phyloP scores from a whole-genome alignment of 2,797 vertebrate species.

The Periparus ater region DNA sequence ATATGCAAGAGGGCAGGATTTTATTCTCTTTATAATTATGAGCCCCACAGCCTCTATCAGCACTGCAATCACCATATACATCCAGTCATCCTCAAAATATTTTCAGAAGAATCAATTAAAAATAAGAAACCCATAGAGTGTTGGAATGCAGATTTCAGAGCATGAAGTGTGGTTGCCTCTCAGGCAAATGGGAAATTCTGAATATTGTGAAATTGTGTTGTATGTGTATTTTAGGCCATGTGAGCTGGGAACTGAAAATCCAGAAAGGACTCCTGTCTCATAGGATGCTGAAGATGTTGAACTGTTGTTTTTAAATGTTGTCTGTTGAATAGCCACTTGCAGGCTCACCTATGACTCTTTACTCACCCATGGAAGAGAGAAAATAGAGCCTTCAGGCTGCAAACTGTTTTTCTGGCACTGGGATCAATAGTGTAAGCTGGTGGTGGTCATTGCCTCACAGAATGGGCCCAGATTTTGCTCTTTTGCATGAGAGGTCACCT shows the following conservation, averaged over 20 bases:
- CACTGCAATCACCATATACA: background rate
- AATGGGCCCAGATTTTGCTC: background rate
- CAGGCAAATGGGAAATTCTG: slow-evolving; percentile 14
- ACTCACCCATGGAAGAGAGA: background rate
- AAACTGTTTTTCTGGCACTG: background rate
- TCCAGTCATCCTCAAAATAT: slow-evolving; percentile 6
- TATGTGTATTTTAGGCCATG: background rate
- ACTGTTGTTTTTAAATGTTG: background rate
- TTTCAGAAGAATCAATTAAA: slow-evolving; percentile 12
- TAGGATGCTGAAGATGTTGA: background rate
- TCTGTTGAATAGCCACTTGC: background rate
- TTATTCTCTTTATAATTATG: background rate
- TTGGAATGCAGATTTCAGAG: slow-evolving; percentile 26
- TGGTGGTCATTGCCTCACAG: background rate
- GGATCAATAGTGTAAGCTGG: background rate
- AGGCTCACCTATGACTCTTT: background rate
- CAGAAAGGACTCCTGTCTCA: background rate
- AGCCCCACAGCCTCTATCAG: background rate
- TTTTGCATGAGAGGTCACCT: background rate
- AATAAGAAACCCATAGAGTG: background rate
- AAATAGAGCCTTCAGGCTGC: background rate
- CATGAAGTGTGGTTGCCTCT: background rate
- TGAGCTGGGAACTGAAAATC: background rate
- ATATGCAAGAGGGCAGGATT: background rate
- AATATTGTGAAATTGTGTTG: background rate